Evolutionary conservation across 2,797 vertebrate genomes (phyloP).

Genomic region (Eulemur mongoz): DNA sequence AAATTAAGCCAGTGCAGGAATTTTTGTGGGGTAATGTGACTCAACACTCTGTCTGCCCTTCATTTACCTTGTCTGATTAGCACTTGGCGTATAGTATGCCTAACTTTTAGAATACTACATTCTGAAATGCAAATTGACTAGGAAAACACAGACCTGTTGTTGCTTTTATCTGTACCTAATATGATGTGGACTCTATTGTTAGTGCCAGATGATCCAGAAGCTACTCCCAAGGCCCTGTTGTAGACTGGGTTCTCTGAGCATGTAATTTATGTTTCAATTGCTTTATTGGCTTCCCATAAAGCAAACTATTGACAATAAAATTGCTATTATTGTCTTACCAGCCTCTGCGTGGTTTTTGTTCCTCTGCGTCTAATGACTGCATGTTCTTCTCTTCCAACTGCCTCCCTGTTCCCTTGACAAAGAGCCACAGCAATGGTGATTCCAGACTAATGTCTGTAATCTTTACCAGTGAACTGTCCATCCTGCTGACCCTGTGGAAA

Average conservation of each 20-base stretch:
- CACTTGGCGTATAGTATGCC: no score
- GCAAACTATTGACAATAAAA: conserved; percentile 85
- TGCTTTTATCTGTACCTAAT: conserved; percentile 50
- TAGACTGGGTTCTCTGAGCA: conserved; percentile 62
- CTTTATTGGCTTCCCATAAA: conserved; percentile 84
- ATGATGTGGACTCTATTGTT: conserved; percentile 23
- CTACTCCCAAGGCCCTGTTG: conserved; percentile 25
- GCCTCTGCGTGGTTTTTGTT: conserved; percentile 69
- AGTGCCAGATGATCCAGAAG: conserved; percentile 61
- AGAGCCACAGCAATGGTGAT: conserved; percentile 68
- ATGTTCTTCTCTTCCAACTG: conserved; percentile 76
- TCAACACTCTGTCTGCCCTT: background rate
- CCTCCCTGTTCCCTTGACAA: conserved; percentile 81
- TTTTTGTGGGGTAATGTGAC: rapidly evolving
- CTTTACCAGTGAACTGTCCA: conserved; percentile 81
- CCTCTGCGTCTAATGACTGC: conserved; percentile 72
- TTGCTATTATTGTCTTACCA: conserved; percentile 79
- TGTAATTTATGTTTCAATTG: conserved; percentile 75
- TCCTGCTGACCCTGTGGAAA: conserved; percentile 82
- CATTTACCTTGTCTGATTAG: background rate
- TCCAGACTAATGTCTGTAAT: conserved; percentile 84
- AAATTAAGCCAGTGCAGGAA: background rate
- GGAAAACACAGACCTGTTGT: background rate
- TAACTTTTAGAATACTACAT: background rate
- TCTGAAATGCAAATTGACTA: conserved; percentile 20